Percentiles rank a stretch among this genome's conserved stretches.
These are phyloP conservation scores for Emys orbicularis DNA, from an alignment of 2,797 vertebrate genomes.

Conservation along the genomic window DNA sequence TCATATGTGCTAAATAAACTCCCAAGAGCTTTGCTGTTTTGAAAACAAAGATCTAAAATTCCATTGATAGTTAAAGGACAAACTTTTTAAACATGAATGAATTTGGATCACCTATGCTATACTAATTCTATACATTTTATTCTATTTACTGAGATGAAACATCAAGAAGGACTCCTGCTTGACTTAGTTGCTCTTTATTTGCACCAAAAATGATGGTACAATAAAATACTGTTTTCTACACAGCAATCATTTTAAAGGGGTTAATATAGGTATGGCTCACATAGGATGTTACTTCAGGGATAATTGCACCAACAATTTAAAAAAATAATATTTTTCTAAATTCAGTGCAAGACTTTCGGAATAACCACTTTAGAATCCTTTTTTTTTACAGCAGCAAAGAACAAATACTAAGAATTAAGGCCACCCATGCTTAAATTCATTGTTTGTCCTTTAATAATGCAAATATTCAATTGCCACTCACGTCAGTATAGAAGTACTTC, in stretches of 20 bases:
- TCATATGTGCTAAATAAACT: slow-evolving; percentile 80
- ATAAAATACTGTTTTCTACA: slow-evolving; percentile 67
- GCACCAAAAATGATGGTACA: slow-evolving; percentile 59
- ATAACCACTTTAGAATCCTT: slow-evolving; percentile 74
- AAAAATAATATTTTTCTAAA: slow-evolving; percentile 76
- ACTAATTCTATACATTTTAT: slow-evolving; percentile 68
- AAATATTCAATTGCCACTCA: slow-evolving; percentile 76
- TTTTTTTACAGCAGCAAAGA: slow-evolving; percentile 81
- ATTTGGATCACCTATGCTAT: slow-evolving; percentile 72
- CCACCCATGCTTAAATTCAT: slow-evolving; percentile 85
- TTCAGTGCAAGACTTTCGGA: slow-evolving; percentile 83
- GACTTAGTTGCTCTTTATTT: slow-evolving; percentile 50
- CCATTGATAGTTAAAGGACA: slow-evolving; percentile 80
- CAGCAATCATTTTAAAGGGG: slow-evolving; percentile 60
- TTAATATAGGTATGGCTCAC: slow-evolving; percentile 80
- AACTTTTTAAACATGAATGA: slow-evolving; percentile 80
- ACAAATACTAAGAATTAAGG: slow-evolving; percentile 83
- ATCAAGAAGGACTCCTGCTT: slow-evolving; percentile 74
- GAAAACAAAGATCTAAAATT: slow-evolving; percentile 74
- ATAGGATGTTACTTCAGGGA: slow-evolving; percentile 73
- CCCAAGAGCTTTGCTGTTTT: slow-evolving; percentile 78
- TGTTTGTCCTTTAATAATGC: slow-evolving; percentile 83
- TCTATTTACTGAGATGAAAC: slow-evolving; percentile 76
- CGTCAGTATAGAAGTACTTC: slow-evolving; percentile 72
- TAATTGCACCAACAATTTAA: slow-evolving; percentile 79